These are phyloP conservation scores for Drosophila malerkotliana DNA, from an alignment of 1,140 invertebrate species.

Conservation along the genomic window DNA sequence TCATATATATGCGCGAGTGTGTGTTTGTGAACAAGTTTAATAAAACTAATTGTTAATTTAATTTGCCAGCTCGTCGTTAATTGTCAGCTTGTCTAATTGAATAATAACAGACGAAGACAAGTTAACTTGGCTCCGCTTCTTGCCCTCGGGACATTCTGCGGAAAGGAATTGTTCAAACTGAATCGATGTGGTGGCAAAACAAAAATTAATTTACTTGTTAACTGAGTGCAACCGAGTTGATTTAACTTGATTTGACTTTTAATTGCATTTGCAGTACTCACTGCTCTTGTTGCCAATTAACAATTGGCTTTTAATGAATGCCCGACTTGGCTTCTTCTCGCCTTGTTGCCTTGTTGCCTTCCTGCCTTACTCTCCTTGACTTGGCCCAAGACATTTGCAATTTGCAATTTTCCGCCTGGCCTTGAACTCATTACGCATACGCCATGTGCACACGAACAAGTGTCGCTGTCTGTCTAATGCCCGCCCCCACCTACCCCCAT, in stretches of 20 bases:
- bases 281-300: constrained; percentile 57
- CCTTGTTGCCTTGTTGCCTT: background rate
- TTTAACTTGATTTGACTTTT: constrained; percentile 68
- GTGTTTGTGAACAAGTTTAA: constrained; percentile 67
- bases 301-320: constrained; percentile 72
- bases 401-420: constrained; percentile 53
- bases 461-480: constrained; percentile 10
- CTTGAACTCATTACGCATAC: constrained; percentile 78
- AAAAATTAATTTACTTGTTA: constrained; percentile 61
- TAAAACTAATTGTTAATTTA: constrained; percentile 84
- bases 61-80: constrained; percentile 81
- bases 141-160: background rate
- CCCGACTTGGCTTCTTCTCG: constrained; percentile 33
- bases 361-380: constrained; percentile 17
- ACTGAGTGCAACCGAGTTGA: constrained; percentile 42
- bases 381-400: constrained; percentile 26
- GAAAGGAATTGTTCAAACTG: constrained; percentile 16
- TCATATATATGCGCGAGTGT: background rate
- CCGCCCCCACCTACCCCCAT: background rate
- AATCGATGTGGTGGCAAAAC: constrained; percentile 47
- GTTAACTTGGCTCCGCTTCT: constrained; percentile 12
- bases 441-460: constrained; percentile 28
- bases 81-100: constrained; percentile 82
- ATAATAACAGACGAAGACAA: constrained; percentile 75
- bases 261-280: constrained; percentile 61